Evolutionary conservation across 64 coral and sea anemone genomes (phyloP), one percentile per base, ranked within the genome.

Genomic region (Platygyra sinensis): DNA sequence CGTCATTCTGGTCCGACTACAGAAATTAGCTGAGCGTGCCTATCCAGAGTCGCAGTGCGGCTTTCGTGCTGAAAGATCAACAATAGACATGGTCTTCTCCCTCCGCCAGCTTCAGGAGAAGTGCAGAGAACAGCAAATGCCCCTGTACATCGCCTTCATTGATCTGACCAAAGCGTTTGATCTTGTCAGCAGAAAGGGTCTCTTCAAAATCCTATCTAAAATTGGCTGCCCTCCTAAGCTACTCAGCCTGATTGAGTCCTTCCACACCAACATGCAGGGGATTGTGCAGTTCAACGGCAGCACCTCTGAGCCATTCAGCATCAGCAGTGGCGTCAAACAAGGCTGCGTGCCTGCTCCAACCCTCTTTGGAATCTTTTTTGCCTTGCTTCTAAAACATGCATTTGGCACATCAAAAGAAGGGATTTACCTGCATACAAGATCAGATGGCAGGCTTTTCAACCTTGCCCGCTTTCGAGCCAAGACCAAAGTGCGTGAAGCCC

Each of bases 241-340:
- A 2, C 29, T 63, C 5, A 52, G 62, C 64, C 4, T 52, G 19
- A 52, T 72, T 27, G 0, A 17, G 32, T 86, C 82, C 32, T 69
- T 86, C 62, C 33, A 86, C 82, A n/a, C 8, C 38, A 39, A 46
- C 62, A 71, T 71, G 62, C 61, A 72, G 31, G 82, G 31, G 38
- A 85, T 62, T 13, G 81, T 85, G 62, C 33, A 36, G 1, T 36
- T 36, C 29, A 69, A 82, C 30, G 61, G 27, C 55, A 62, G 39
- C 16, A 24, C 22, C 14, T 50, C 77, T 12, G 20, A 85, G 17
- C 31, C 81, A 14, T 71, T 85, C 17, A 25, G 22, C 81, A 69
- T 71, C 30, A 4, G 42, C 4, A 85, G 33, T 3, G 3, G 33
- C 33, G 33, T n/a, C n/a, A n/a, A n/a, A n/a, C n/a, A n/a, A n/a